Conservation (phyloP, 2,113 vertebrate species). For the Corydoras sp. region DNA sequence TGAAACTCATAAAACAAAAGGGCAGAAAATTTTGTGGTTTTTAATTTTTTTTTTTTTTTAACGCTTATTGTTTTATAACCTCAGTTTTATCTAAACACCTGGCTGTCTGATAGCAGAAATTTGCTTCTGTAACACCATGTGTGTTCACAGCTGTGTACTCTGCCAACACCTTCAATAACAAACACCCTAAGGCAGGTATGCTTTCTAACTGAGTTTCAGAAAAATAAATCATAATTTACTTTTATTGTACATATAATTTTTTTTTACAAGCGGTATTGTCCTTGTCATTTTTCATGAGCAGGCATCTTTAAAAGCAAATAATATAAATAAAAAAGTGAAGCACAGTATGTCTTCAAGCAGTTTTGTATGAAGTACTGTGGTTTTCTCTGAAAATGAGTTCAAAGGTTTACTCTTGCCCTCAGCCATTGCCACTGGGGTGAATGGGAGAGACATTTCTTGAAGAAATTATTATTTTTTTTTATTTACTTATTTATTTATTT, state of each 20-base stretch:
- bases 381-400: constrained; percentile 43
- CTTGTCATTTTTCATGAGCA: constrained; percentile 14
- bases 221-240: constrained; percentile 34
- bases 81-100: constrained; percentile 7
- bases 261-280: constrained; percentile 23
- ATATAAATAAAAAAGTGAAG: constrained; percentile 22
- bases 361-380: background rate
- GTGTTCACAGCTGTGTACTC: constrained; percentile 21
- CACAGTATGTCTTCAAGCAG: background rate
- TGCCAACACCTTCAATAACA: constrained; percentile 26
- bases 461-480: too few relatives aligned
- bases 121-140: constrained; percentile 27
- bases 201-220: constrained; percentile 22
- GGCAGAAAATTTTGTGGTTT: background rate
- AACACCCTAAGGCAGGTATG: constrained; percentile 13
- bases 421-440: constrained; percentile 34
- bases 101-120: constrained; percentile 27
- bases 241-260: constrained; percentile 22
- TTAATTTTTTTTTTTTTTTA: too few relatives aligned
- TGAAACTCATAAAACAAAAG: constrained; percentile 17
- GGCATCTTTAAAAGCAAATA: constrained; percentile 25
- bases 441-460: background rate
- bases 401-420: constrained; percentile 46
- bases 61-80: background rate
- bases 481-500: too few relatives aligned